Percentiles rank a stretch among this genome's conserved stretches.
These are phyloP conservation scores for Hymenopus coronatus DNA, from an alignment of 2,888 invertebrate species.

Conservation along the genomic window DNA sequence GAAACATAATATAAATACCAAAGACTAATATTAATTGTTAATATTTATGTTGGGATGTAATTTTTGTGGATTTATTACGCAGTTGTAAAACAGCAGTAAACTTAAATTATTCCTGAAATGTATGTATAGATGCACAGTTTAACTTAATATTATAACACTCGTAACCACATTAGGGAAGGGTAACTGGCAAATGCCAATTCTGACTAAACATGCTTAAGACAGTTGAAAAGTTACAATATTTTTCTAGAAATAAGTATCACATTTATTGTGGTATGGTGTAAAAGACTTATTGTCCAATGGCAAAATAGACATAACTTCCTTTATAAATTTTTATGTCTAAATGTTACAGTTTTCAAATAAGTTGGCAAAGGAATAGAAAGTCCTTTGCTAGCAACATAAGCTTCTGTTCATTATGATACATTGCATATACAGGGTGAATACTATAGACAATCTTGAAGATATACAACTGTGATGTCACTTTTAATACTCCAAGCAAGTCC, in stretches of 20 bases:
- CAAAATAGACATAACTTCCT: no score
- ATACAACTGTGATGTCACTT: no score
- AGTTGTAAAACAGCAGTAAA: background rate
- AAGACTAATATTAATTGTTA: slow-evolving; percentile 26
- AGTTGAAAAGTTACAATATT: background rate
- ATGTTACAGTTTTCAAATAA: no score
- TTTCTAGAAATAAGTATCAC: background rate
- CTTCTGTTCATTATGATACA: no score
- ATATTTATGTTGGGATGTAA: background rate
- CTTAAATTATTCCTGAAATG: background rate
- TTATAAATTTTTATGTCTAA: no score
- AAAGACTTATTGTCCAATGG: no score
- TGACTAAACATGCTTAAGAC: background rate
- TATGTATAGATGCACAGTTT: background rate
- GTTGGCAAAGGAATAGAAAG: no score
- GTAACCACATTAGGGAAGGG: background rate
- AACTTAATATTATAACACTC: background rate
- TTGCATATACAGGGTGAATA: no score
- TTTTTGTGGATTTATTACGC: background rate
- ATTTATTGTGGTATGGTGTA: background rate
- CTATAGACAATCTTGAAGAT: no score
- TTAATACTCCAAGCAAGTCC: no score
- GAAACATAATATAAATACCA: slow-evolving; percentile 16
- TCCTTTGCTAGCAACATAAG: no score
- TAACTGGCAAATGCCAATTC: background rate